Percentiles rank a stretch among this genome's conserved stretches.
phyloP scores from a whole-genome alignment of 2,113 vertebrate species.

The Dipodomys merriami region DNA sequence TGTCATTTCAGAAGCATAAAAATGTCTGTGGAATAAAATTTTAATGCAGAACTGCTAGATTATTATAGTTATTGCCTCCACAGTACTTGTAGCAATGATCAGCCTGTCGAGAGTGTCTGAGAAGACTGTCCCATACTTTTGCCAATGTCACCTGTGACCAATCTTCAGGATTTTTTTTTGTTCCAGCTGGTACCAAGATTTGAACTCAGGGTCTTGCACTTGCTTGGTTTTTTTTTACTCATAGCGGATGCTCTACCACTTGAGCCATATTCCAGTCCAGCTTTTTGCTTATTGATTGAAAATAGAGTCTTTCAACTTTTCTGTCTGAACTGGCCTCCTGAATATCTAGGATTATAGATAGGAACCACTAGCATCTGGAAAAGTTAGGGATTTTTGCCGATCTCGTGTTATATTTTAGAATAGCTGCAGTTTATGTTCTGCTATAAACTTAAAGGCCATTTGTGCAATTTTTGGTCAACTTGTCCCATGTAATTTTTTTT shows the following conservation, averaged over 20 bases:
- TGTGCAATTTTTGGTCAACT: not conserved
- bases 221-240: no score
- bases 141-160: not conserved
- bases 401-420: conserved; percentile 23
- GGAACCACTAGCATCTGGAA: not conserved
- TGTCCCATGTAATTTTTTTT: not conserved
- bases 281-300: no score
- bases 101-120: not conserved
- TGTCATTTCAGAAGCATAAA: conserved; percentile 7
- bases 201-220: no score
- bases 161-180: not conserved
- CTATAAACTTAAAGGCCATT: not conserved
- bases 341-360: no score
- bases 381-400: not conserved
- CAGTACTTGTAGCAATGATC: not conserved
- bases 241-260: no score
- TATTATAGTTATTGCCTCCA: not conserved
- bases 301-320: no score
- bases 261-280: no score
- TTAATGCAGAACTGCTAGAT: not conserved
- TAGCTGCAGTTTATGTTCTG: conserved; percentile 22
- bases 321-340: no score
- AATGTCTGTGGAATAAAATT: not conserved
- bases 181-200: no score
- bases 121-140: not conserved